Evolutionary conservation across 2,888 invertebrate species (phyloP), one percentile per base, ranked within the genome.

Genomic region (Ethmia dodecea): DNA sequence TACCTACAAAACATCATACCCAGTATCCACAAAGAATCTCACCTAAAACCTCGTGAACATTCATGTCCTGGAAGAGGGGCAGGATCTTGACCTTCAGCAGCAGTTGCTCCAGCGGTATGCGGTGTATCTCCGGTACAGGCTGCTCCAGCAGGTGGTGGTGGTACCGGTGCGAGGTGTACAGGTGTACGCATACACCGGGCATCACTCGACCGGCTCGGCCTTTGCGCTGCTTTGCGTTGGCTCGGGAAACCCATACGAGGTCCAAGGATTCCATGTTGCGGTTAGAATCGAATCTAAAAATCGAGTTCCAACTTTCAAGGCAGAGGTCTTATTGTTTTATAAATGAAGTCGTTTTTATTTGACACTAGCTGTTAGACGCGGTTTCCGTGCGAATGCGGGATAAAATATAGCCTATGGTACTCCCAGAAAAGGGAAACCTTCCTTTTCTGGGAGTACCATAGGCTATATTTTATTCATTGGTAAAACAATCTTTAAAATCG

Each of bases 191-290:
- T 14, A 95, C 90, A 0, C 98, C 98, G 0, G 94, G 89, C 90
- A 92, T 93, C 2, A 96, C 96, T 34, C 98, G 90, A 1, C 98
- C 98, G 9, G 97, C 97, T 29, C 98, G 88, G 15, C 98, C 98
- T 60, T 91, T 92, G 16, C 98, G 89, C 63, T 98, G 98, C 43
- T 93, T 86, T 0, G 96, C 96, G 76, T 97, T 98, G 0, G 97
- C 96, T 24, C 91, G 88, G 0, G 97, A 96, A 5, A 96, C 95
- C 96, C 97, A 97, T 1, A 94, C 93, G 0, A 93, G 88, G 50
- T 95, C 95, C 13, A 98, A 73, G 30, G 94, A 94, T 52, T 94
- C 94, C 94, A 95, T 94, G 60, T 95, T 95, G 41, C 92, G 91
- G 63, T 94, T 94, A 0, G 94, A 90, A 60, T 93, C 92, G 64